Conservation (phyloP, 2,888 invertebrate genomes). For the Pristionchus arcanus region DNA sequence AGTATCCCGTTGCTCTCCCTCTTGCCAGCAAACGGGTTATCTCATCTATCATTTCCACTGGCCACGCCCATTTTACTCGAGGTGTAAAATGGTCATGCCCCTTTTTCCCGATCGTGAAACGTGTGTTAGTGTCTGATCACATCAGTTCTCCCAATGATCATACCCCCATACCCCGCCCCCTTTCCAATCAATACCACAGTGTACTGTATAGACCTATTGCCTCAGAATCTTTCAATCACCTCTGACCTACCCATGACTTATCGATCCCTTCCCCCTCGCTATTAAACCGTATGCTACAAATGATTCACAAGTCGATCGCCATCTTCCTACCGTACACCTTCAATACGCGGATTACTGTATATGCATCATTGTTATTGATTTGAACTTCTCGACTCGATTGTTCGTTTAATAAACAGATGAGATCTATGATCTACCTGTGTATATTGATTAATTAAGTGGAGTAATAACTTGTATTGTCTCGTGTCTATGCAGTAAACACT, state of each 20-base stretch:
- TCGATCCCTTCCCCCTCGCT: slow-evolving; percentile 35
- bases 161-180: neutral
- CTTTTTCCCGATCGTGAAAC: slow-evolving; percentile 46
- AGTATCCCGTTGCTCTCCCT: slow-evolving; percentile 34
- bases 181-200: slow-evolving; percentile 34
- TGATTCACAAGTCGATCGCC: slow-evolving; percentile 22
- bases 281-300: slow-evolving; percentile 46
- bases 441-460: slow-evolving; percentile 36
- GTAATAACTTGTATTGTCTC: slow-evolving; percentile 25
- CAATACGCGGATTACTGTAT: slow-evolving; percentile 44
- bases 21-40: slow-evolving; percentile 45
- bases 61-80: slow-evolving; percentile 30
- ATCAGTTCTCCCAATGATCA: slow-evolving; percentile 47
- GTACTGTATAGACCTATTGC: slow-evolving; percentile 32
- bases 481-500: neutral
- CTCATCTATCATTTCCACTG: slow-evolving; percentile 26
- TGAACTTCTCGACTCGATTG: neutral
- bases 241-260: slow-evolving; percentile 48
- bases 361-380: slow-evolving; percentile 38
- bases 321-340: slow-evolving; percentile 20
- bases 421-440: slow-evolving; percentile 47
- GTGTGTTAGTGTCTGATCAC: slow-evolving; percentile 50
- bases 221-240: slow-evolving; percentile 19
- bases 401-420: slow-evolving; percentile 44
- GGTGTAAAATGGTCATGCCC: slow-evolving; percentile 33